A percentile compares a stretch with the other conserved stretches of the same genome.
Conservation (phyloP, 2,113 vertebrate genomes). For the Carassius carassius region DNA sequence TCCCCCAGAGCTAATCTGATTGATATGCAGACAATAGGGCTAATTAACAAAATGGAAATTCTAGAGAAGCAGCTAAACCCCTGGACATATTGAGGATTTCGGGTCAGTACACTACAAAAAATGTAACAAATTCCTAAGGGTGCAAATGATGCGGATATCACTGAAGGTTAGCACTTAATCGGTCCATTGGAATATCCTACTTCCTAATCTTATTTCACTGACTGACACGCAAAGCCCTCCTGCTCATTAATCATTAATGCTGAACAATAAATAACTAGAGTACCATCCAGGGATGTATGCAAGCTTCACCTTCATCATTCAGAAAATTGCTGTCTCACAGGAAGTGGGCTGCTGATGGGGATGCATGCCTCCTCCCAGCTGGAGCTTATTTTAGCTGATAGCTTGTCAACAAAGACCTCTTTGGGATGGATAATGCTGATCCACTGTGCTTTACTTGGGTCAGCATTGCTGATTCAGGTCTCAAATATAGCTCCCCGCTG, state of each 20-base stretch:
- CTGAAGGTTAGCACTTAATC: background rate
- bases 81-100: background rate
- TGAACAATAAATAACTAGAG: conserved; percentile 34
- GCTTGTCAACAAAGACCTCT: conserved; percentile 46
- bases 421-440: conserved; percentile 49
- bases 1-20: conserved; percentile 52
- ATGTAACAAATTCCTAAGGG: conserved; percentile 1
- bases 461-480: conserved; percentile 53
- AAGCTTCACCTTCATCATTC: conserved; percentile 34
- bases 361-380: conserved; percentile 30
- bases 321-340: conserved; percentile 52
- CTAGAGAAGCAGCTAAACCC: conserved; percentile 1
- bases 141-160: background rate
- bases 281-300: conserved; percentile 36
- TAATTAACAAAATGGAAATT: conserved; percentile 40
- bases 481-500: conserved; percentile 51
- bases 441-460: conserved; percentile 33
- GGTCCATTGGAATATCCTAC: background rate
- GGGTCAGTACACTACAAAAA: background rate
- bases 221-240: conserved; percentile 36
- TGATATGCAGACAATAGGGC: conserved; percentile 46
- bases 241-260: conserved; percentile 53
- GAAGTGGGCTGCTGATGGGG: conserved; percentile 38
- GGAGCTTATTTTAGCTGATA: conserved; percentile 50
- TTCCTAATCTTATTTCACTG: conserved; percentile 35